phyloP scores from a whole-genome alignment of 2,797 vertebrate species.

The Neostethus bicornis region DNA sequence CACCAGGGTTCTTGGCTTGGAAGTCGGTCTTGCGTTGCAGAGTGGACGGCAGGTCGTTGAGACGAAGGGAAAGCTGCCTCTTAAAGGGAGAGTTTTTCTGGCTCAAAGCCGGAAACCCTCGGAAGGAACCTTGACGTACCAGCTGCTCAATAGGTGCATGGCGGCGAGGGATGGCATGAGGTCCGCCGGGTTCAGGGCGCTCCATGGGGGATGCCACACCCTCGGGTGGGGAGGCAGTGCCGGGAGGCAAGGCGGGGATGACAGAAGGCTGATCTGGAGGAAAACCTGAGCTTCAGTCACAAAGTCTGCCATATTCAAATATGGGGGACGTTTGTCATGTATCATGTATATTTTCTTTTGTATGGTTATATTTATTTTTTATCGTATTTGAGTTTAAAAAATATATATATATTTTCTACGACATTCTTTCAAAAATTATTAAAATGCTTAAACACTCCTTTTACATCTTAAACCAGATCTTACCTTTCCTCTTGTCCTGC shows the following conservation, averaged over 20 bases:
- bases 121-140: conserved; percentile 92
- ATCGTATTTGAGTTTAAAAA: too few relatives aligned
- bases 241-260: conserved; percentile 74
- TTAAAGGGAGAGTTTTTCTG: conserved; percentile 95
- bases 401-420: too few relatives aligned
- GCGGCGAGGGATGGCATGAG: conserved; percentile 89
- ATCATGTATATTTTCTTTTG: too few relatives aligned
- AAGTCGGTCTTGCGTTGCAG: conserved; percentile 90
- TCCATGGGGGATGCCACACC: conserved; percentile 85
- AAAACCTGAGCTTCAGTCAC: neutral
- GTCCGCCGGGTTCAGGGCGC: conserved; percentile 82
- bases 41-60: conserved; percentile 92
- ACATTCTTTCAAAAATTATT: too few relatives aligned
- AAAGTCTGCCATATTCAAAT: neutral
- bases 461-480: too few relatives aligned
- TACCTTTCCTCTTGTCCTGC: conserved; percentile 90
- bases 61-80: conserved; percentile 90
- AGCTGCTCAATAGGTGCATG: conserved; percentile 94
- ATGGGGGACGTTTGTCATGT: neutral
- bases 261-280: conserved; percentile 66
- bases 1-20: conserved; percentile 85
- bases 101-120: conserved; percentile 91
- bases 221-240: conserved; percentile 84
- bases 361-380: too few relatives aligned
- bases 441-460: too few relatives aligned